Evolutionary conservation across 1,140 invertebrate genomes (phyloP), one percentile per base, ranked within the genome.

Genomic region (Mya arenaria): DNA sequence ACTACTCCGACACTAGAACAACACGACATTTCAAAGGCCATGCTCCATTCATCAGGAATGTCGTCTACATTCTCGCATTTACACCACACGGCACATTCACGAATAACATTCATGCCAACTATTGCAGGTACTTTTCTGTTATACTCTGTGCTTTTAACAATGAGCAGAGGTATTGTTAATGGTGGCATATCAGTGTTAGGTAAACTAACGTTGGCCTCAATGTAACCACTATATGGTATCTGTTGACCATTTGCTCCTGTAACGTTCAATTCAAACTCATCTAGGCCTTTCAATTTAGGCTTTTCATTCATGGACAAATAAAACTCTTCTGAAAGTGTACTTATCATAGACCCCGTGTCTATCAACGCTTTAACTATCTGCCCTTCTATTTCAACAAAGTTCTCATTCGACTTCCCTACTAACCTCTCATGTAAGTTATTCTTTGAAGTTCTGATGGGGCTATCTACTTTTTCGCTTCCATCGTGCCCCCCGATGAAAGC

Each of bases 271-370:
- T n/a, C n/a, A n/a, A n/a, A n/a, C n/a, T n/a, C n/a, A n/a, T n/a
- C n/a, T n/a, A n/a, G n/a, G n/a, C n/a, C n/a, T n/a, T n/a, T 39
- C 17, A 65, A 23, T 25, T 37, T n/a, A n/a, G 73, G 74, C 41
- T 30, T 19, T 15, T 52, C 37, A 15, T 52, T 48, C 8, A 84
- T n/a, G 17, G 19, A 30, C 48, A 48, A 15, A 25, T 55, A 73
- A 79, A 79, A 60, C 13, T 60, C 34, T 32, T 73, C 68, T 19
- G 74, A 79, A 37, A 84, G 58, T 10, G 44, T 25, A 6, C 66
- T 34, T n/a, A 79, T 37, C 82, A 84, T 79, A 5, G 73, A 71
- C 3, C 82, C 75, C 30, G 65, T 52, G 34, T 84, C 82, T 19
- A 84, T 56, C 6, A 84, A 48, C 15, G 63, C 74, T 56, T 62